Base-by-base conservation (phyloP, 1,140 invertebrate species). In the Marisa cornuarietis region DNA sequence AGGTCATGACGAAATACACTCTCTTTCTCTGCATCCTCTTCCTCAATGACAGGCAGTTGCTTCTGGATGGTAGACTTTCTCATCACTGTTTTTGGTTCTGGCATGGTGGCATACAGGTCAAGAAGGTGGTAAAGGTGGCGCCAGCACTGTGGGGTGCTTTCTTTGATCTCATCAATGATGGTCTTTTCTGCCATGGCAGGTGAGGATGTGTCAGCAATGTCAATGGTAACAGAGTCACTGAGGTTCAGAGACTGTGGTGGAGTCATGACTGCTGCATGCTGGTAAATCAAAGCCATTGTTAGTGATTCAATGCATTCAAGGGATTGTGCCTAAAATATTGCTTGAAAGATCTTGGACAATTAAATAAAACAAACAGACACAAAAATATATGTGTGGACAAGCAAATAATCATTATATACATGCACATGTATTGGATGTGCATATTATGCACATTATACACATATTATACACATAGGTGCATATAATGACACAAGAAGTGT, bases 51-150 rank as follows among this genome's bases (percentile, higher is more conserved):
- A 31, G 83, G 81, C 71, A 84, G 71, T 65, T 78, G 76, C 24
- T 74, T 83, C 75, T 61, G 80, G 72, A 78, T 88, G 85, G 80
- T 92, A 91, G 80, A 91, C 92, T 75, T 92, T 90, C 81, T 91
- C 24, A 92, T 93, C 20, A 98, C 95, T 0, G 96, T 98, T 90
- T 98, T 98, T 0, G 96, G 96, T 87, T 98, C 97, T 0, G 97
- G 96, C 93, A 96, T 96, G 24, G 95, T 97, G 6, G 96, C 96
- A 88, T 99, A 98, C 31, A 98, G 91, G 87, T 98, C 96, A 61
- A 99, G 91, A 24, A 99, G 92, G 90, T 97, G 95, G 88, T 97
- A 98, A 82, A 99, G 95, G 11, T 96, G 98, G 88, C 96, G 95
- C 97, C 97, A 99, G 88, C 97, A 99, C 83, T 95, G 94, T 20